These are phyloP conservation scores for Hyposoter dolosus DNA, from an alignment of 2,888 invertebrate species.

Conservation along the genomic window DNA sequence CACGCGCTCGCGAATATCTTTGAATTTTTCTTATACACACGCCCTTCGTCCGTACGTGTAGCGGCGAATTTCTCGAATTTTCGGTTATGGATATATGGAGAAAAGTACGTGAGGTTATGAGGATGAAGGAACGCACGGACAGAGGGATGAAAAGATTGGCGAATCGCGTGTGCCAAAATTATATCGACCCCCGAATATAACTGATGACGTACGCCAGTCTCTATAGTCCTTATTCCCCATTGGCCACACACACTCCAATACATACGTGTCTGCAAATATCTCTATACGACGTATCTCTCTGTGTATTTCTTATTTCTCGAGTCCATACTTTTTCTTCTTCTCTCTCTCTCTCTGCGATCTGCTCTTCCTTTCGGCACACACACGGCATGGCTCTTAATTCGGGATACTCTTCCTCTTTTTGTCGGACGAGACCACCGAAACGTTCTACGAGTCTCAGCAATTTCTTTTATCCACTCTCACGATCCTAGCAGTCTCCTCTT, in stretches of 20 bases:
- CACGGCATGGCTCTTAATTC: constrained; percentile 61
- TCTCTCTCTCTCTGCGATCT: neutral
- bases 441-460: constrained; percentile 62
- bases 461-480: constrained; percentile 53
- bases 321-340: constrained; percentile 16
- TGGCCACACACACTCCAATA: constrained; percentile 61
- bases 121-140: constrained; percentile 2
- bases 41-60: neutral
- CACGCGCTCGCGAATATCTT: neutral
- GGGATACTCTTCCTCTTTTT: constrained; percentile 48
- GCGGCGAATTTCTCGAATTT: constrained; percentile 43
- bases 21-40: constrained; percentile 13
- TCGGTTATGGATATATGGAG: constrained; percentile 57
- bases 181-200: constrained; percentile 79
- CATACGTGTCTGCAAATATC: neutral
- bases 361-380: constrained; percentile 23
- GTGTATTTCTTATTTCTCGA: constrained; percentile 38
- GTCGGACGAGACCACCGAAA: constrained; percentile 42
- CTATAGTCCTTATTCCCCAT: constrained; percentile 75
- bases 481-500: constrained; percentile 42
- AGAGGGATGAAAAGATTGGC: constrained; percentile 70
- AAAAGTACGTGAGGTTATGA: constrained; percentile 55
- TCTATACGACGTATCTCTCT: constrained; percentile 49
- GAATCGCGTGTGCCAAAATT: constrained; percentile 82
- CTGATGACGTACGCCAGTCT: constrained; percentile 74